Evolutionary conservation across 2,888 invertebrate species (phyloP), one percentile per base, ranked within the genome.

Genomic region (Macrophya alboannulata): DNA sequence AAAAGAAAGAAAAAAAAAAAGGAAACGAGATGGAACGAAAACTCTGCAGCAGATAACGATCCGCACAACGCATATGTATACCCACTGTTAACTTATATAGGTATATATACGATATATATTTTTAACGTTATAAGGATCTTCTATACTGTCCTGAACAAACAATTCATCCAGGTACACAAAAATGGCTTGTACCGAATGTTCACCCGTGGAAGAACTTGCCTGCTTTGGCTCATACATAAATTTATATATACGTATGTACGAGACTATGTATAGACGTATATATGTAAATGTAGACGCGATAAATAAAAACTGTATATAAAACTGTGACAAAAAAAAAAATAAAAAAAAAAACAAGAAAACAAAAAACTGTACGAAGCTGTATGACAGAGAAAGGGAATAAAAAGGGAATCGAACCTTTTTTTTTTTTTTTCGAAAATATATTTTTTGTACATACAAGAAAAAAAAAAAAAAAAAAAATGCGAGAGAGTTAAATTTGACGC

Each of bases 121-220:
- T 37, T 37, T 37, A 68, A 68, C 68, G 68, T 37, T 68, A n/a
- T n/a, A n/a, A 68, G 68, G 68, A 37, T 68, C 37, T 12, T n/a
- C n/a, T n/a, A n/a, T n/a, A 25, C 37, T 68, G 68, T 68, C 68
- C 68, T 68, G 68, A 68, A 68, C 37, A 37, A 68, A 68, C 68
- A 37, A 68, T 37, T 17, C 17, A 68, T 68, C 9, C 68, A 5
- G 68, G 17, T 0, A 25, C 25, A 62, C 25, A 62, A 25, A 21
- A 62, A 62, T 62, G 3, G 62, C 62, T 62, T 25, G 10, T 12
- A 25, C 25, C 62, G 25, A 62, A 62, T 62, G 25, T 37, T n/a
- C n/a, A n/a, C 0, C 37, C 37, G 12, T 17, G 37, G 17, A 15
- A 37, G 12, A 25, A 12, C 17, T 37, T 17, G 25, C 62, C 12